Base-by-base conservation (phyloP, 2,797 vertebrate species). In the Sternotherus odoratus region DNA sequence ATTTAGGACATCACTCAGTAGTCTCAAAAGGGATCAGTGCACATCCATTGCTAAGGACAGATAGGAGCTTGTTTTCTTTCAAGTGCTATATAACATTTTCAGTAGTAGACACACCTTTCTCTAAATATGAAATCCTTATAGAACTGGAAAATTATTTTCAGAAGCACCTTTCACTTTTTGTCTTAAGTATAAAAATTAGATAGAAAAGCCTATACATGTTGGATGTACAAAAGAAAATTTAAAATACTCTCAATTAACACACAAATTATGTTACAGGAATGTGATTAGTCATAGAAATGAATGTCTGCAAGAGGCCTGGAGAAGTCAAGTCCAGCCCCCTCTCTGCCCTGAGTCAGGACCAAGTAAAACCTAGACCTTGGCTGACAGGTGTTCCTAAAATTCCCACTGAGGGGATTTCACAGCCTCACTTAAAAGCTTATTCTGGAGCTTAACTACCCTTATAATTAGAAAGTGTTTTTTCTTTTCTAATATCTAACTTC, bases 1-100 rank as follows among this genome's bases (percentile, higher is more conserved):
- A 82, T 94, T 95, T 81, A 88, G 74, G 80, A 82, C 23, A 4
- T 85, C 72, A 83, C 85, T 98, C 98, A 98, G 98, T 98, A 98
- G 98, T 98, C 95, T 97, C 79, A 94, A 33, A 1, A 2, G 43
- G 95, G 94, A 96, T 94, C 85, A 8, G 54, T 87, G 36, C 72
- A 87, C 96, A 97, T 92, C 96, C 3, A 26, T 21, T 90, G 33
- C 51, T 91, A 80, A 92, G 57, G 63, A 83, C 92, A 77, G 23
- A 80, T 6, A 74, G 80, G 86, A 89, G 84, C 77, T 91, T 88
- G 49, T 46, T 91, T 91, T 95, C 93, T 85, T 96, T 96, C 97
- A 98, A 96, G 97, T 97, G 96, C 97, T 97, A 1, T 15, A 5
- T 53, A 96, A 89, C 90, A 92, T 94, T 4, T 95, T 89, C 88